These are phyloP conservation scores for Nannobrachium achirus DNA, from an alignment of 2,113 vertebrate genomes.

Conservation along the genomic window DNA sequence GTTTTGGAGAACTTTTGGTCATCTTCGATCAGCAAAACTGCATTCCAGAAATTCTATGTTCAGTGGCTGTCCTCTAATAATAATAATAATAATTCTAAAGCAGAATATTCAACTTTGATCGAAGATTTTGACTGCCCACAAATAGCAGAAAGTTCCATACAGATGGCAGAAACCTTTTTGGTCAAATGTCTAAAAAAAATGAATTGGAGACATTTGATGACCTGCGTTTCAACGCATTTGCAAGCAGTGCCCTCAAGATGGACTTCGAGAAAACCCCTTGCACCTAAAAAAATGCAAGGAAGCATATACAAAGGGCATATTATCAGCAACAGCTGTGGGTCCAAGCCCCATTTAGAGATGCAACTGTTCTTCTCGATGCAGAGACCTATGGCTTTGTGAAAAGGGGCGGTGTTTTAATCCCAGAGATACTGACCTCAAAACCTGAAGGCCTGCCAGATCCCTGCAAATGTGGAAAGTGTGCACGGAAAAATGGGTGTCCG, in stretches of 20 bases:
- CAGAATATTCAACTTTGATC: slow-evolving; percentile 1
- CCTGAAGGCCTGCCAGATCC: slow-evolving; percentile 4
- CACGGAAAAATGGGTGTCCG: not conserved
- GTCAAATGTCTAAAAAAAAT: no score
- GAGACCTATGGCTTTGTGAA: slow-evolving; percentile 5
- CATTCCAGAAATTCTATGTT: not conserved
- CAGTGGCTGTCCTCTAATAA: slow-evolving; percentile 5
- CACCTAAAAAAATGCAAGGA: not conserved
- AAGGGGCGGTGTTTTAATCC: slow-evolving; percentile 1
- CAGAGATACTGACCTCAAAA: slow-evolving; percentile 10
- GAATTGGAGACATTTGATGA: no score
- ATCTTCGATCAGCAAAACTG: slow-evolving; percentile 11
- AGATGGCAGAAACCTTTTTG: not conserved
- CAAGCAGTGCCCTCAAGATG: no score
- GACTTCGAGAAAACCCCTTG: no score
- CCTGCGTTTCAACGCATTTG: no score
- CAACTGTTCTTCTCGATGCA: not conserved
- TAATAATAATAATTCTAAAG: not conserved
- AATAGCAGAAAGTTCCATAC: slow-evolving; percentile 1
- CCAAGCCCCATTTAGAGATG: slow-evolving; percentile 14
- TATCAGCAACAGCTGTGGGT: not conserved
- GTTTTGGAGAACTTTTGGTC: slow-evolving; percentile 9
- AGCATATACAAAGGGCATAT: slow-evolving; percentile 4
- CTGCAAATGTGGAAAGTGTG: slow-evolving; percentile 1
- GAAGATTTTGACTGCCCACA: slow-evolving; percentile 1